These are phyloP conservation scores for Drosophila pectinifera DNA, from an alignment of 1,140 invertebrate species.

Conservation along the genomic window DNA sequence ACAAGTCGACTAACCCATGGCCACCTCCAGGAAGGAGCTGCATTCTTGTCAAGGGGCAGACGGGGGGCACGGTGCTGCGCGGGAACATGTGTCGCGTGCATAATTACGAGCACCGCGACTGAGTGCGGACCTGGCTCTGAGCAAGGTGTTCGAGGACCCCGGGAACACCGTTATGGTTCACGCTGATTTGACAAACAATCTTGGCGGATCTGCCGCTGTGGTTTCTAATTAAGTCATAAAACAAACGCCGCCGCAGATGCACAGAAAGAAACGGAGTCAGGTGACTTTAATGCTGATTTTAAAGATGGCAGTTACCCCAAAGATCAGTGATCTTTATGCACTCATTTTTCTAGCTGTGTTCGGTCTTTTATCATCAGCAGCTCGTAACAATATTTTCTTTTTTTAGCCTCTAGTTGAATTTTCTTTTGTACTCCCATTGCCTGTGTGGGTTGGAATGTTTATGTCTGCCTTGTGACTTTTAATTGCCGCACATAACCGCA, in stretches of 20 bases:
- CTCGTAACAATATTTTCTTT: slow-evolving; percentile 67
- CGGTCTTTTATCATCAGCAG: slow-evolving; percentile 67
- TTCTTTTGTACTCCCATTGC: slow-evolving; percentile 27
- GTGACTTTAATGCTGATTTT: too few relatives aligned
- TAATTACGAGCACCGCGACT: slow-evolving; percentile 58
- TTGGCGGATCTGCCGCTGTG: slow-evolving; percentile 32
- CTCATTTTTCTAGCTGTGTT: not conserved
- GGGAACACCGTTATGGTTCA: slow-evolving; percentile 61
- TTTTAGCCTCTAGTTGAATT: slow-evolving; percentile 23
- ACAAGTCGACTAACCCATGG: slow-evolving; percentile 59
- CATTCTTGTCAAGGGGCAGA: not conserved
- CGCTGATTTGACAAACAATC: slow-evolving; percentile 67
- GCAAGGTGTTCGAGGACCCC: slow-evolving; percentile 5
- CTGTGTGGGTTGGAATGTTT: slow-evolving; percentile 54
- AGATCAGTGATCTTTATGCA: not conserved
- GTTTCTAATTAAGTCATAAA: slow-evolving; percentile 79
- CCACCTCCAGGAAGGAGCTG: slow-evolving; percentile 29
- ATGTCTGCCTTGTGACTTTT: slow-evolving; percentile 79
- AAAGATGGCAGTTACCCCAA: too few relatives aligned
- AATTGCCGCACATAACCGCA: slow-evolving; percentile 72
- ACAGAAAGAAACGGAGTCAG: slow-evolving; percentile 28
- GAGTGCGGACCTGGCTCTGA: slow-evolving; percentile 12
- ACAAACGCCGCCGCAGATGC: slow-evolving; percentile 47
- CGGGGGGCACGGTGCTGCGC: slow-evolving; percentile 41
- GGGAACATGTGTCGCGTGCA: slow-evolving; percentile 79